phyloP scores from a whole-genome alignment of 2,113 vertebrate species.

The Gracilinanus agilis region DNA sequence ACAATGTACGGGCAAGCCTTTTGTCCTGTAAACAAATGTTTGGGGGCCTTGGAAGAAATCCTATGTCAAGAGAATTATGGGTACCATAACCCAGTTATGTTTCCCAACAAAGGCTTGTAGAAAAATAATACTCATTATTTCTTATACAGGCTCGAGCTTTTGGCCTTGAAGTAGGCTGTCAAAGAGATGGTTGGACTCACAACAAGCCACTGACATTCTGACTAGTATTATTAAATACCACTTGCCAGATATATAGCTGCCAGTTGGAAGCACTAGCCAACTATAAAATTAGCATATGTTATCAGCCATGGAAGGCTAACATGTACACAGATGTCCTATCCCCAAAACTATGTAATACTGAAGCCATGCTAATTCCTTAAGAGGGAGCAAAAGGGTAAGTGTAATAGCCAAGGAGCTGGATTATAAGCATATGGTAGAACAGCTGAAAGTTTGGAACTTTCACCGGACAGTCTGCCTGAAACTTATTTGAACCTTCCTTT shows the following conservation, averaged over 20 bases:
- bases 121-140: not conserved
- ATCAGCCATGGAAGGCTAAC: not conserved
- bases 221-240: not conserved
- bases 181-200: not conserved
- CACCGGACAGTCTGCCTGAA: not conserved
- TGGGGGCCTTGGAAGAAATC: not conserved
- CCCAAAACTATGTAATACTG: not conserved
- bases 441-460: not conserved
- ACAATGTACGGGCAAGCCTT: not conserved
- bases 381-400: not conserved
- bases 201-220: not conserved
- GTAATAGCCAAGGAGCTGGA: not conserved
- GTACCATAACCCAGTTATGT: not conserved
- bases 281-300: not conserved
- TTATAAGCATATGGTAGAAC: not conserved
- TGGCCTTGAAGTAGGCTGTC: not conserved
- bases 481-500: not conserved
- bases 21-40: not conserved
- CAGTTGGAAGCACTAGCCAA: not conserved
- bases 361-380: not conserved
- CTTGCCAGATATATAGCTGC: not conserved
- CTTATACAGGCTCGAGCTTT: not conserved
- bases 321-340: not conserved
- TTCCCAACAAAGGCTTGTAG: not conserved
- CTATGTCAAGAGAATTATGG: not conserved